These are phyloP conservation scores for Archocentrus centrarchus DNA, from an alignment of 2,113 vertebrate genomes.

Conservation along the genomic window DNA sequence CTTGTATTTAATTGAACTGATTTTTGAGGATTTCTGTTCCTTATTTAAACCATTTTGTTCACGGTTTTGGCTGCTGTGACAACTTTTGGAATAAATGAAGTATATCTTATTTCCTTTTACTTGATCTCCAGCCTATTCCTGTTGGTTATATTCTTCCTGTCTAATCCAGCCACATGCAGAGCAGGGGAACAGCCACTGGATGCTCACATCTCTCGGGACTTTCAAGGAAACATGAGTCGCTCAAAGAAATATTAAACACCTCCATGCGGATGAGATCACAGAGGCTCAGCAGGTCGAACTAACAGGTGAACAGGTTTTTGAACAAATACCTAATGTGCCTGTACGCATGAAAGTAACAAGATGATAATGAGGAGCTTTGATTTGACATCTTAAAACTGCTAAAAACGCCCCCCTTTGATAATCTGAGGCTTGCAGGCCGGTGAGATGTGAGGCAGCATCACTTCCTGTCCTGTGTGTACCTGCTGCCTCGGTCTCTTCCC, in stretches of 20 bases:
- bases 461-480: constrained; percentile 38
- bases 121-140: too few relatives aligned
- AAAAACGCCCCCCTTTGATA: too few relatives aligned
- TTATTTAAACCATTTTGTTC: neutral
- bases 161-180: neutral
- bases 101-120: too few relatives aligned
- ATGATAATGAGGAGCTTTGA: neutral
- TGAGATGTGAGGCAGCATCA: constrained; percentile 23
- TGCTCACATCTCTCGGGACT: neutral
- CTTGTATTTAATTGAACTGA: too few relatives aligned
- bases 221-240: too few relatives aligned
- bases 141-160: too few relatives aligned
- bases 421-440: neutral
- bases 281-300: neutral
- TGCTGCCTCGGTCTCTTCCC: constrained; percentile 17
- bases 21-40: too few relatives aligned
- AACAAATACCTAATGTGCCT: neutral
- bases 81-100: too few relatives aligned
- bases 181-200: neutral
- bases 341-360: neutral
- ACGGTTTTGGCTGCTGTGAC: too few relatives aligned
- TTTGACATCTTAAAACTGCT: neutral
- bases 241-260: neutral
- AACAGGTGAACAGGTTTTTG: neutral
- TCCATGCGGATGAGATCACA: neutral